Conservation (phyloP, 2,888 invertebrate species). For the Vanessa cardui region DNA sequence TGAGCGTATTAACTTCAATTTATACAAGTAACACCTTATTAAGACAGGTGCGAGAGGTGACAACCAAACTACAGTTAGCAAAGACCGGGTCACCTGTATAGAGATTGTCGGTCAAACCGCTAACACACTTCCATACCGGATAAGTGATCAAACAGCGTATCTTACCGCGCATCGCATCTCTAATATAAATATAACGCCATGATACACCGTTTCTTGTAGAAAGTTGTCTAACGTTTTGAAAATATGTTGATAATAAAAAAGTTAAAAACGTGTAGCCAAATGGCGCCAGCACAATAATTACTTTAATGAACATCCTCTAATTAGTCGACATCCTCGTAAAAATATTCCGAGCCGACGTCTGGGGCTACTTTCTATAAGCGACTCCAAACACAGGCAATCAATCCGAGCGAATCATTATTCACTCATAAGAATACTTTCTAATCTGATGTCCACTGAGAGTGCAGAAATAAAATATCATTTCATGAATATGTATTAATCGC, state of each 20-base stretch:
- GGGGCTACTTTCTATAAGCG: constrained; percentile 74
- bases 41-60: constrained; percentile 63
- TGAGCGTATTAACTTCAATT: constrained; percentile 70
- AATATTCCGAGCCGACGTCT: constrained; percentile 59
- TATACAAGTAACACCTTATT: constrained; percentile 72
- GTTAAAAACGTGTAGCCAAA: constrained; percentile 18
- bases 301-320: constrained; percentile 63
- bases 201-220: constrained; percentile 32
- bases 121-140: constrained; percentile 66
- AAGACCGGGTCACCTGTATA: constrained; percentile 76
- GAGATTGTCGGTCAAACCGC: constrained; percentile 54
- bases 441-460: constrained; percentile 63
- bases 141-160: constrained; percentile 44
- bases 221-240: constrained; percentile 27
- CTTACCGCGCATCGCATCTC: constrained; percentile 34
- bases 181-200: constrained; percentile 35
- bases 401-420: constrained; percentile 66
- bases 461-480: constrained; percentile 3
- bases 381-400: constrained; percentile 73
- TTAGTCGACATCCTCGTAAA: constrained; percentile 65
- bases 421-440: constrained; percentile 81
- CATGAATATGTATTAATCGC: constrained; percentile 54
- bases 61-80: constrained; percentile 74
- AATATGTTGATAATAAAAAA: constrained; percentile 13
- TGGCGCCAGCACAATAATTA: constrained; percentile 39